Evolutionary conservation across 2,888 invertebrate genomes (phyloP).

Genomic region (Cantharis flavilabris): DNA sequence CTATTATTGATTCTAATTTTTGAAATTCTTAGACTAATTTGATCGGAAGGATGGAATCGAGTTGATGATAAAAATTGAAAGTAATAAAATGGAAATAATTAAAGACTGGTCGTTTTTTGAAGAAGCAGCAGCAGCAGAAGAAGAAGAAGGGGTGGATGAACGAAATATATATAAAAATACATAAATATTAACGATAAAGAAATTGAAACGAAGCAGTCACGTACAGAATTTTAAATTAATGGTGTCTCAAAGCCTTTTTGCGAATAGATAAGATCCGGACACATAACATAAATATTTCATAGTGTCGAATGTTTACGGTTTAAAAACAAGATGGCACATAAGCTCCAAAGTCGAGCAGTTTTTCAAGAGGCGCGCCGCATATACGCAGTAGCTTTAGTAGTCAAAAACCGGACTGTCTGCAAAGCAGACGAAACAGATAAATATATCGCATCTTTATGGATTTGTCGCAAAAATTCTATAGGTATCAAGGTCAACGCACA

Average conservation of each 20-base stretch:
- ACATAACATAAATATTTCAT: constrained; percentile 40
- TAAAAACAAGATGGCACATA: constrained; percentile 34
- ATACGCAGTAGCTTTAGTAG: constrained; percentile 16
- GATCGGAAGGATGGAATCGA: no score
- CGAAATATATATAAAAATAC: constrained; percentile 11
- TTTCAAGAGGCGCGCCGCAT: constrained; percentile 31
- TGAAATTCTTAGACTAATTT: not conserved
- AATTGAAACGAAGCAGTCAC: constrained; percentile 27
- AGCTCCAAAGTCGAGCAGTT: constrained; percentile 41
- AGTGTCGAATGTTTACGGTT: constrained; percentile 34
- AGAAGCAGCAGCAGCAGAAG: not conserved
- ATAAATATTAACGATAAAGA: constrained; percentile 37
- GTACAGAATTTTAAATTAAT: constrained; percentile 33
- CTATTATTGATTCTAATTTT: not conserved
- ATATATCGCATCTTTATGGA: constrained; percentile 45
- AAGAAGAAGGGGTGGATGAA: constrained; percentile 14
- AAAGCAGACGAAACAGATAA: constrained; percentile 49
- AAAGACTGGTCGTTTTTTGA: not conserved
- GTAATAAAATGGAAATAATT: not conserved
- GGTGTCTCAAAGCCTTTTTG: constrained; percentile 30
- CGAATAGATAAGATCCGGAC: constrained; percentile 34
- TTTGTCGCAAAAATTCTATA: constrained; percentile 45
- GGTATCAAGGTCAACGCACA: constrained; percentile 42
- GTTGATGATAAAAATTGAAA: not conserved
- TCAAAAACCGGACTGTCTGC: constrained; percentile 47